Percentiles rank a stretch among this genome's conserved stretches.
Conservation (phyloP, 2,888 invertebrate species). For the Campoplex capitator region DNA sequence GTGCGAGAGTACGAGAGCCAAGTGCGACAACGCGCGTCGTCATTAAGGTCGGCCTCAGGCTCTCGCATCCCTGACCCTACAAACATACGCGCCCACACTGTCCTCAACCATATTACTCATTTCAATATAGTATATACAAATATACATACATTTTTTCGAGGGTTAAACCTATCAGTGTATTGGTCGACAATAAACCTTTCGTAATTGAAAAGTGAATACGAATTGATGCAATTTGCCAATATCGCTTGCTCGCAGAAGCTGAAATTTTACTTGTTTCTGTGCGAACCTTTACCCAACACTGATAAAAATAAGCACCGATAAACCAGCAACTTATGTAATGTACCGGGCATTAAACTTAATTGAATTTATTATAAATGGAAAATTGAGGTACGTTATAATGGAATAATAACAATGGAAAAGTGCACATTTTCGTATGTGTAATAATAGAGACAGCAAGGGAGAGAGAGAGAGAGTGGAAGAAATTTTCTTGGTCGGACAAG, state of each 20-base stretch:
- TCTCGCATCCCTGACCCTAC: conserved; percentile 38
- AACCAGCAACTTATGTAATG: neutral
- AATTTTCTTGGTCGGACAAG: conserved; percentile 8
- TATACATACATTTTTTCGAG: conserved; percentile 7
- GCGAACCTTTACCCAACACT: neutral
- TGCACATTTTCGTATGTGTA: neutral
- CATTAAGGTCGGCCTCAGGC: conserved; percentile 80
- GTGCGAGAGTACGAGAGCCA: conserved; percentile 66
- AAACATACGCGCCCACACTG: conserved; percentile 70
- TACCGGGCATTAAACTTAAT: neutral
- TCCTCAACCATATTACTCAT: conserved; percentile 32
- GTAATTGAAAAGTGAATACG: neutral
- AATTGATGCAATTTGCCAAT: neutral
- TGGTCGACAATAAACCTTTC: neutral
- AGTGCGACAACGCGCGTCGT: conserved; percentile 73
- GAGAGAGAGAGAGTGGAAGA: conserved; percentile 53
- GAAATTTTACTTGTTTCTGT: neutral
- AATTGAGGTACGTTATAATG: neutral
- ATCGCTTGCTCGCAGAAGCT: neutral
- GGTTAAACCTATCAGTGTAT: neutral
- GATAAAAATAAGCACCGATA: neutral
- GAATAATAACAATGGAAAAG: neutral
- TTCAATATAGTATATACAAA: neutral
- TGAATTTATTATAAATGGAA: neutral
- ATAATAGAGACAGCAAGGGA: conserved; percentile 45